Percentiles rank a stretch among this genome's conserved stretches.
Evolutionary conservation across 53 echinoderm and acorn worm genomes (phyloP).

Genomic region (Patiria pectinifera): DNA sequence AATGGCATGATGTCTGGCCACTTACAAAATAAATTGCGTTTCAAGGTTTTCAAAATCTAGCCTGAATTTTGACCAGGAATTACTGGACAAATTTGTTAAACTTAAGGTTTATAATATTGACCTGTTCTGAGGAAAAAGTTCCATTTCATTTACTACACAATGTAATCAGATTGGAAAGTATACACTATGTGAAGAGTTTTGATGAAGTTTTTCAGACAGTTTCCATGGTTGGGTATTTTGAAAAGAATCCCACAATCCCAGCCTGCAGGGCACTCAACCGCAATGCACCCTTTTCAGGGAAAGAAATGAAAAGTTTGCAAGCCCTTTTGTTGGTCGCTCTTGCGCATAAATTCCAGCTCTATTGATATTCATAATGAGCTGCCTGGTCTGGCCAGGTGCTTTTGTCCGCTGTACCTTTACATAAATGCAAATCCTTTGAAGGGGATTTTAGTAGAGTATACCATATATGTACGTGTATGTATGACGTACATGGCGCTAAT

Average conservation of each 20-base stretch:
- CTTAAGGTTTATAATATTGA: too few relatives aligned
- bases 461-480: too few relatives aligned
- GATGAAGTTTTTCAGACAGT: background rate
- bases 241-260: background rate
- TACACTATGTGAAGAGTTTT: background rate
- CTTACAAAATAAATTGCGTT: background rate
- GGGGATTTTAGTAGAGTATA: background rate
- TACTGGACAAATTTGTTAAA: background rate
- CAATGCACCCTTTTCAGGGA: background rate
- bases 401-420: background rate
- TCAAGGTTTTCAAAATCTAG: background rate
- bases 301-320: background rate
- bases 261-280: background rate
- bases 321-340: background rate
- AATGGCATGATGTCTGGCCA: background rate
- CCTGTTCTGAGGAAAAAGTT: too few relatives aligned
- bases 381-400: background rate
- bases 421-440: background rate
- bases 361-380: background rate
- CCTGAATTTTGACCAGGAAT: background rate
- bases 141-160: too few relatives aligned
- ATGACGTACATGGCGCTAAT: too few relatives aligned
- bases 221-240: background rate
- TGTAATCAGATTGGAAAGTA: too few relatives aligned
- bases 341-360: background rate